Base-by-base conservation (phyloP, 2,797 vertebrate genomes). In the Poecile montanus region DNA sequence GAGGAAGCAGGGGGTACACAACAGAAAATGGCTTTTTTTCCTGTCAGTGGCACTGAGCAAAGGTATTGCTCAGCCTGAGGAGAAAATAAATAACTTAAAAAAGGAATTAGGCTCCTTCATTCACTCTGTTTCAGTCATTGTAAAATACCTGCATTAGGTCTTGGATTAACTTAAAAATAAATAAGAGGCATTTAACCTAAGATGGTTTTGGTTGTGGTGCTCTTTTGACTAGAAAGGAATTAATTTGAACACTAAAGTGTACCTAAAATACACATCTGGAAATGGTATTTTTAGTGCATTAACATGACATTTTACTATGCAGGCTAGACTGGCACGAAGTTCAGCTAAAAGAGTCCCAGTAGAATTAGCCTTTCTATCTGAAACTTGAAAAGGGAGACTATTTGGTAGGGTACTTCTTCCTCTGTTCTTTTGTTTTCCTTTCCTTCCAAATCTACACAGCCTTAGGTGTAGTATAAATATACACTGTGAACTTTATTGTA, bases 401-500 rank as follows among this genome's bases (percentile, higher is more conserved):
- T 54, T 76, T 12, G 6, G 27, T 58, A 67, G 12, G 20, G 15
- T 88, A 40, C 11, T 54, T 87, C 22, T 51, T 66, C 56, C 47
- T 93, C 60, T 45, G 6, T 57, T 81, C 36, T 40, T 88, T 65
- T 72, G 25, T 73, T 70, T 85, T 56, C 32, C 56, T 38, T 51
- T 92, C 42, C 17, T 51, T 53, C 47, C 36, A 90, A 76, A 85
- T 72, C 60, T 8, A 60, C 13, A 42, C 32, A 80, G 79, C 47
- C 42, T 73, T 66, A 34, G 29, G 36, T 85, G 73, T 45, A 56
- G 27, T 80, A 79, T 65, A 90, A 95, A 96, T 87, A 94, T 26
- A 92, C 79, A 92, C 63, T 51, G 44, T 32, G 60, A 67, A 26
- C 82, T 95, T 91, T 89, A 88, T 89, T 88, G 92, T 68, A 96